These are phyloP conservation scores for Nycticryphes semicollaris DNA, from an alignment of 2,113 vertebrate genomes.

Conservation along the genomic window DNA sequence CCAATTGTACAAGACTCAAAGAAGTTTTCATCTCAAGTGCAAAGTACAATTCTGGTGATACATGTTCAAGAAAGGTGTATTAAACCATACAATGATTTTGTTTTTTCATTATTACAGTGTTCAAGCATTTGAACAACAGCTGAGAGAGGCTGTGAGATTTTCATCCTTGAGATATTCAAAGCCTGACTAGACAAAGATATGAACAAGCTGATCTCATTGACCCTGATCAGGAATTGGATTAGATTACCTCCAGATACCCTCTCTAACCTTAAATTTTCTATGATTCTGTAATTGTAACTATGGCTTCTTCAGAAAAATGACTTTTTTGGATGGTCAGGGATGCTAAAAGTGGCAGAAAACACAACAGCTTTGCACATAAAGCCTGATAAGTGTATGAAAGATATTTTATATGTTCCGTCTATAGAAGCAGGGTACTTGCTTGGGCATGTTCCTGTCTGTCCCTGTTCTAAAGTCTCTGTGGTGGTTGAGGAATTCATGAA, in stretches of 20 bases:
- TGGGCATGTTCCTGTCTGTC: not conserved
- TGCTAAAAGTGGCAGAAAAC: not conserved
- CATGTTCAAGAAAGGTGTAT: not conserved
- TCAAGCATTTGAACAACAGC: not conserved
- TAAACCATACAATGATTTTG: not conserved
- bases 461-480: not conserved
- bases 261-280: not conserved
- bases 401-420: too few species aligned
- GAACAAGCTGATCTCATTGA: not conserved
- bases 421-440: not conserved
- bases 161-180: not conserved
- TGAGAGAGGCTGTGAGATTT: not conserved
- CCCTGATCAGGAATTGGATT: not conserved
- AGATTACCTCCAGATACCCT: not conserved
- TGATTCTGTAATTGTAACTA: not conserved
- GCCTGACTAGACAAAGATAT: not conserved
- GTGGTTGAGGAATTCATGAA: not conserved
- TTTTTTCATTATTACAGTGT: not conserved
- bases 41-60: not conserved
- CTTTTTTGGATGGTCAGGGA: not conserved
- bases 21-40: not conserved
- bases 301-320: not conserved
- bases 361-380: not conserved
- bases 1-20: not conserved
- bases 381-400: not conserved